Base-by-base conservation (phyloP, 1,140 invertebrate genomes). In the Panulirus ornatus region DNA sequence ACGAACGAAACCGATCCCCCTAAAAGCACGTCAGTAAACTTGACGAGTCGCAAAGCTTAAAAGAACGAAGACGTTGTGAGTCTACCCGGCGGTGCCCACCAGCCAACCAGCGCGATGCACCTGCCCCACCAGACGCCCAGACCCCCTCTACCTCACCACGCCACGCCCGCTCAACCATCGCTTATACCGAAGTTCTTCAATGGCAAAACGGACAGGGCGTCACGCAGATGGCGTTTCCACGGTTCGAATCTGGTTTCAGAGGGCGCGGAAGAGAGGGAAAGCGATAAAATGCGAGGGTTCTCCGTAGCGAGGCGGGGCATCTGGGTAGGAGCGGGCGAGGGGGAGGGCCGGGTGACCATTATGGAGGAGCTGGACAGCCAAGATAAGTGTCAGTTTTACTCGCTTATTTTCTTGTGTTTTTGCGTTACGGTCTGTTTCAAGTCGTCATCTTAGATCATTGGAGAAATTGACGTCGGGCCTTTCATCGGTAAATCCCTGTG, bases 371-470 rank as follows among this genome's bases (percentile, higher is more conserved):
- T 75, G 73, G 73, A 75, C 73, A 42, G 36, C 73, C 16, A 75
- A 75, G 73, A 75, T 75, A 75, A 75, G 73, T 75, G 73, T 75
- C 73, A 75, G 40, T 75, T 75, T 75, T 75, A n/a, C 22, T 40
- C 36, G 36, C 8, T 40, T 75, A 42, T 71, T 75, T 75, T 75
- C 19, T 38, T n/a, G n/a, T n/a, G n/a, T n/a, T n/a, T n/a, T n/a
- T n/a, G n/a, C n/a, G n/a, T n/a, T n/a, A n/a, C n/a, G n/a, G n/a
- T n/a, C n/a, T n/a, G n/a, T n/a, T n/a, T n/a, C n/a, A n/a, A n/a
- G n/a, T n/a, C n/a, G n/a, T n/a, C n/a, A n/a, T n/a, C n/a, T n/a
- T n/a, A n/a, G n/a, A n/a, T n/a, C n/a, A n/a, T n/a, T n/a, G n/a
- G n/a, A n/a, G n/a, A n/a, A n/a, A n/a, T n/a, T n/a, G n/a, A n/a